Base-by-base conservation (phyloP, 2,888 invertebrate species). In the Mimas tiliae region DNA sequence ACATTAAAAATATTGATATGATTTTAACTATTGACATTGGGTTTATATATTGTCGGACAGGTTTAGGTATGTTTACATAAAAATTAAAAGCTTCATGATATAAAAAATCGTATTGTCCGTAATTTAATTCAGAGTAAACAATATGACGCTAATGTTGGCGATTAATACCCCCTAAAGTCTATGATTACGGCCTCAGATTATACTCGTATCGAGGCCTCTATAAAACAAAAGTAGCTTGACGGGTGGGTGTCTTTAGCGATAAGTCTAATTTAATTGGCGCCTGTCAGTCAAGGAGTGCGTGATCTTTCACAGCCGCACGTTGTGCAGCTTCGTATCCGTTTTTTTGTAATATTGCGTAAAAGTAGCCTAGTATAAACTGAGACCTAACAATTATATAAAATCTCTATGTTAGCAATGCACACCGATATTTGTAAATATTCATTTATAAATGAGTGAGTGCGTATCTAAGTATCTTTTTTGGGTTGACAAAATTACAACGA, bases 201-300 rank as follows among this genome's bases (percentile, higher is more conserved):
- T 55, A 16, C 0, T 8, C 11, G 6, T 38, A 19, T 51, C 64
- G 66, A 72, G 66, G 19, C 19, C 58, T 58, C 38, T 21, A 53
- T 38, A 71, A 72, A 72, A 71, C 67, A 74, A 73, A 73, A 74
- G 73, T 69, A 58, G 68, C 65, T 12, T 33, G 67, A 63, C 66
- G 67, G 62, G 71, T 72, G 67, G n/a, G n/a, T 55, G 65, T 63
- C 62, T 21, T 27, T 34, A 7, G 21, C 48, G 50, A n/a, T 47
- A 53, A 63, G 34, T 58, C 38, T 58, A 38, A 38, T 42, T 58
- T 51, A 64, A 64, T 64, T 64, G 38, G 34, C 33, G 51, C 63
- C 14, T 19, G 51, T 64, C 51, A 64, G 16, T 51, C 51, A 51
- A 50, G 38, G 38, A 51, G 14, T 51, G 34, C 63, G 21, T 64